phyloP scores from a whole-genome alignment of 2,113 vertebrate genomes.

The Paradisaea rubra region DNA sequence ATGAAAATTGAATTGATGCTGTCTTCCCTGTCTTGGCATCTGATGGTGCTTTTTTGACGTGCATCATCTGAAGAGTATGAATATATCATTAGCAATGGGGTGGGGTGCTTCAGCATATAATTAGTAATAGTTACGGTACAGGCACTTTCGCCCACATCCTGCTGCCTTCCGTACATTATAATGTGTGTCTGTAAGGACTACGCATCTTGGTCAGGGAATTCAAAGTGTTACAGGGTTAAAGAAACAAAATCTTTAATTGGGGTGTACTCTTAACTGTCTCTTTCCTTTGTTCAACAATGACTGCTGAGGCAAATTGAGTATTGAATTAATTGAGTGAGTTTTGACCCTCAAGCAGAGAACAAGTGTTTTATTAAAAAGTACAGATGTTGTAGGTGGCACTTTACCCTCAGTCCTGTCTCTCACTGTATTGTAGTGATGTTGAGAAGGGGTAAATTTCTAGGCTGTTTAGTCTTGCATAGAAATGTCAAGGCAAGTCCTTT shows the following conservation, averaged over 20 bases:
- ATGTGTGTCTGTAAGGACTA: not conserved
- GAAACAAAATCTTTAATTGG: not conserved
- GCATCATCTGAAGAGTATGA: not conserved
- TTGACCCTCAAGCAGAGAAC: not conserved
- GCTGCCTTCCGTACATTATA: not conserved
- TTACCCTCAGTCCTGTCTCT: not conserved
- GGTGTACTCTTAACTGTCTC: not conserved
- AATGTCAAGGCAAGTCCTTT: not conserved
- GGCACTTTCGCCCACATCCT: not conserved
- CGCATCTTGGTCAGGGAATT: not conserved
- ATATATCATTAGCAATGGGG: not conserved
- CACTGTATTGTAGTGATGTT: not conserved
- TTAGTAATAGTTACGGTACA: not conserved
- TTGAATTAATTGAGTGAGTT: not conserved
- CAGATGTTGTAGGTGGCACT: fast-evolving
- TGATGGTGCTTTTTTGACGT: not conserved
- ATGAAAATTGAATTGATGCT: not conserved
- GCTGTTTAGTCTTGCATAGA: not conserved
- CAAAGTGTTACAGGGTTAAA: not conserved
- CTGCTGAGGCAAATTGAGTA: not conserved
- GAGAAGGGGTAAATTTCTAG: not conserved
- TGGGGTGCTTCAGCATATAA: not conserved
- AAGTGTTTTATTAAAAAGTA: not conserved
- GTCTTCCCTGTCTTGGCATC: not conserved
- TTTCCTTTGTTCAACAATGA: not conserved